phyloP scores from a whole-genome alignment of 2,797 vertebrate species.

The Acropternis orthonyx region DNA sequence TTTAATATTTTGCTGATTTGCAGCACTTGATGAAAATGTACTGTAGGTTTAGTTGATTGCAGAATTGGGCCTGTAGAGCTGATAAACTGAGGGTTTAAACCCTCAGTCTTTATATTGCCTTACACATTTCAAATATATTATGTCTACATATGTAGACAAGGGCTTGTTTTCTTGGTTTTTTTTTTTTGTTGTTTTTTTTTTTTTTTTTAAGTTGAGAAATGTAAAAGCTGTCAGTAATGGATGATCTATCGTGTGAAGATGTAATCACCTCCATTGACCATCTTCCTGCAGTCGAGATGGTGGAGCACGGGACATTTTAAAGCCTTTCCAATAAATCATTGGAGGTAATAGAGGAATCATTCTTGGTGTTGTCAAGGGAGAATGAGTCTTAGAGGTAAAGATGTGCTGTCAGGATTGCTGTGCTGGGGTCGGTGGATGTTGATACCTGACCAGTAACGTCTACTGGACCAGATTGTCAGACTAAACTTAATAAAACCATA shows the following conservation, averaged over 20 bases:
- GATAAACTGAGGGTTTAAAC: conserved; percentile 78
- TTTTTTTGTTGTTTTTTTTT: background rate
- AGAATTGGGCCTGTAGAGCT: conserved; percentile 79
- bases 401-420: conserved; percentile 3
- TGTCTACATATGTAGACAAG: conserved; percentile 43
- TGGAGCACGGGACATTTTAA: conserved; percentile 55
- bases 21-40: conserved; percentile 86
- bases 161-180: background rate
- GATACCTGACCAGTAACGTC: background rate
- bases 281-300: conserved; percentile 64
- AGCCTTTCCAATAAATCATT: conserved; percentile 63
- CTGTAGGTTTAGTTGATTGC: conserved; percentile 85
- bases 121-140: conserved; percentile 70
- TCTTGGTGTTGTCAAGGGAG: conserved; percentile 56
- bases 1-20: conserved; percentile 87
- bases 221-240: conserved; percentile 28
- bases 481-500: conserved; percentile 5
- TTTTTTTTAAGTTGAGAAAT: conserved; percentile 60
- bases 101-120: conserved; percentile 61
- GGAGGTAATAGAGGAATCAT: conserved; percentile 62
- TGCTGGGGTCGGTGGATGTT: background rate
- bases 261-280: conserved; percentile 56
- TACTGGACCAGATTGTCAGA: conserved; percentile 25
- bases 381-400: conserved; percentile 39
- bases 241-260: background rate